These are phyloP conservation scores for Trichosurus vulpecula DNA, from an alignment of 2,797 vertebrate species.

Conservation along the genomic window DNA sequence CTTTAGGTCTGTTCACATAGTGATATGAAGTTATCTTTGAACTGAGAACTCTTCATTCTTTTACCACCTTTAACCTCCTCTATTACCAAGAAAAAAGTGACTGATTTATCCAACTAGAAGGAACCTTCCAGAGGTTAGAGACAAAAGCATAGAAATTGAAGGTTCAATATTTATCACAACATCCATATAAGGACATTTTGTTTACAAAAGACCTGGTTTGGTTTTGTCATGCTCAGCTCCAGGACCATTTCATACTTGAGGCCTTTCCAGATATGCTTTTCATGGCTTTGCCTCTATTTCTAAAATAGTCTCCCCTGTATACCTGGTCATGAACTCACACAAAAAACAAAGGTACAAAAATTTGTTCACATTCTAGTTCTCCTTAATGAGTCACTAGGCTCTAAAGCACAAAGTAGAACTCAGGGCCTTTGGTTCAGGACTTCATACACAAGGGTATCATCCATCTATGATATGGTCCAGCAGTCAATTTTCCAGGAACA, in stretches of 20 bases:
- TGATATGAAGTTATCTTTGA: not conserved
- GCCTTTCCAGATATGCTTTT: too few relatives aligned
- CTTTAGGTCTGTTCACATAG: not conserved
- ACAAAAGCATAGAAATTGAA: not conserved
- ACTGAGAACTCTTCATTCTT: not conserved
- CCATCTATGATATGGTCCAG: not conserved
- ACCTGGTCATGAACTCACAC: not conserved
- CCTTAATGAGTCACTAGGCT: not conserved
- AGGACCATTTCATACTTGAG: too few relatives aligned
- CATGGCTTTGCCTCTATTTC: not conserved
- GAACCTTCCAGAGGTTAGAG: not conserved
- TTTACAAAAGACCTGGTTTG: not conserved
- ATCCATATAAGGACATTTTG: not conserved
- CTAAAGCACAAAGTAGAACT: not conserved
- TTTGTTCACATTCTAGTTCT: not conserved
- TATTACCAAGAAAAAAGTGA: not conserved
- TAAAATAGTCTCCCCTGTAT: not conserved
- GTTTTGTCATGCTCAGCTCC: not conserved
- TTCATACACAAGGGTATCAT: not conserved
- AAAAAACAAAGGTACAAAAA: not conserved
- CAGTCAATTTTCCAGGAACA: not conserved
- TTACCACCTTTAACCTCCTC: not conserved
- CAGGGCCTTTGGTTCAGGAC: not conserved
- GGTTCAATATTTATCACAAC: not conserved
- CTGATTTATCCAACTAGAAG: not conserved